Conservation (phyloP, 1,140 invertebrate species). For the Tenebrio molitor region DNA sequence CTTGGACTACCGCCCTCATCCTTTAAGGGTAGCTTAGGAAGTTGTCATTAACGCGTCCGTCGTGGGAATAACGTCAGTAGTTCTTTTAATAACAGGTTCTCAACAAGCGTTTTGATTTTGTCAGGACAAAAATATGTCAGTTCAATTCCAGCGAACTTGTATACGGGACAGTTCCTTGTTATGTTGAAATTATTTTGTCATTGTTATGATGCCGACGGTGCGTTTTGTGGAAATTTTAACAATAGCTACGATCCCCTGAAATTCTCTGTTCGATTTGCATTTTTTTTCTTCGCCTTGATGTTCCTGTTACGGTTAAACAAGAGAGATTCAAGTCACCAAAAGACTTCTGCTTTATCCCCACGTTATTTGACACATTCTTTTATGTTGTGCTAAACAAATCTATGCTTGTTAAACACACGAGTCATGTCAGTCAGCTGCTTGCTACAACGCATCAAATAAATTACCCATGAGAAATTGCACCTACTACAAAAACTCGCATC, state of each 20-base stretch:
- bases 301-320: not conserved
- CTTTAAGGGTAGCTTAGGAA: slow-evolving; percentile 17
- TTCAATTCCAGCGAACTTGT: not conserved
- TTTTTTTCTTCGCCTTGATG: slow-evolving; percentile 3
- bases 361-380: not conserved
- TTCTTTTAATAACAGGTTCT: slow-evolving; percentile 2
- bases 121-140: slow-evolving; percentile 3
- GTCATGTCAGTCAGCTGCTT: not conserved
- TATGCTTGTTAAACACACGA: not conserved
- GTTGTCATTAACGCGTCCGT: not conserved
- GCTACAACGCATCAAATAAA: too few relatives aligned
- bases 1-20: slow-evolving; percentile 8
- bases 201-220: not conserved
- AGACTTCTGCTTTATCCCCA: not conserved
- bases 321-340: not conserved
- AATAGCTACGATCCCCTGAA: slow-evolving; percentile 16
- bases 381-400: slow-evolving; percentile 20
- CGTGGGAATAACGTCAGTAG: slow-evolving; percentile 23
- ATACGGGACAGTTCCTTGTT: slow-evolving; percentile 3
- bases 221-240: slow-evolving; percentile 28
- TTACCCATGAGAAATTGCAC: too few relatives aligned
- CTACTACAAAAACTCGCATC: too few relatives aligned
- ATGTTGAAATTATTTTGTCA: slow-evolving; percentile 15
- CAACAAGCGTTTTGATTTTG: slow-evolving; percentile 34
- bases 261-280: slow-evolving; percentile 10